These are phyloP conservation scores for Dascillus cervinus DNA, from an alignment of 2,888 invertebrate genomes.

Conservation along the genomic window DNA sequence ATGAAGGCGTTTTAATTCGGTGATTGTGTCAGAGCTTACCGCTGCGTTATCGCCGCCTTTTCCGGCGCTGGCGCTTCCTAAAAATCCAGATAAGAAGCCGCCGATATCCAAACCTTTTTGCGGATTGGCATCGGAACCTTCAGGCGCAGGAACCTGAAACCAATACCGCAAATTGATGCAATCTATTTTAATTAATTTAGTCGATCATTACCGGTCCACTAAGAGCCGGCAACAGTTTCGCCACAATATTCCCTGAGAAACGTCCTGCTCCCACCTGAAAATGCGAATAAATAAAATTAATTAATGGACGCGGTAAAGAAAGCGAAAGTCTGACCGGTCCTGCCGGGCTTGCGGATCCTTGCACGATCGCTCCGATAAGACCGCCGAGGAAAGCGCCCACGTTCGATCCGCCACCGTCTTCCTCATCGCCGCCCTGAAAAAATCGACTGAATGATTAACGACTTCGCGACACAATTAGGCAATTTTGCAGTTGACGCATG, in stretches of 20 bases:
- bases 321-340: conserved; percentile 32
- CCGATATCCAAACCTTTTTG: conserved; percentile 14
- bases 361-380: conserved; percentile 36
- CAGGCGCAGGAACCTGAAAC: conserved; percentile 13
- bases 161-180: not conserved
- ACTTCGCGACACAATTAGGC: not conserved
- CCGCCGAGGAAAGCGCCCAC: conserved; percentile 41
- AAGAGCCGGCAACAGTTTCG: conserved; percentile 37
- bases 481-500: too few relatives aligned
- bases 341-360: conserved; percentile 38
- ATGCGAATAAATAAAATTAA: conserved; percentile 2
- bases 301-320: not conserved
- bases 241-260: conserved; percentile 35
- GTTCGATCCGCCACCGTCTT: conserved; percentile 40
- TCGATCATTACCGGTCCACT: conserved; percentile 36
- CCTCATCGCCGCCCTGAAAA: conserved; percentile 35
- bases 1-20: too few relatives aligned
- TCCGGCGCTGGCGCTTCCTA: too few relatives aligned
- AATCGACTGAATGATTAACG: not conserved
- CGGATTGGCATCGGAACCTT: conserved; percentile 12
- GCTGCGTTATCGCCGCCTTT: too few relatives aligned
- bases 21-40: too few relatives aligned
- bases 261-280: conserved; percentile 41
- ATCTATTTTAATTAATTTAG: not conserved
- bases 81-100: conserved; percentile 16